Evolutionary conservation across 1,140 invertebrate species (phyloP).

Genomic region (Drosophila nannoptera): DNA sequence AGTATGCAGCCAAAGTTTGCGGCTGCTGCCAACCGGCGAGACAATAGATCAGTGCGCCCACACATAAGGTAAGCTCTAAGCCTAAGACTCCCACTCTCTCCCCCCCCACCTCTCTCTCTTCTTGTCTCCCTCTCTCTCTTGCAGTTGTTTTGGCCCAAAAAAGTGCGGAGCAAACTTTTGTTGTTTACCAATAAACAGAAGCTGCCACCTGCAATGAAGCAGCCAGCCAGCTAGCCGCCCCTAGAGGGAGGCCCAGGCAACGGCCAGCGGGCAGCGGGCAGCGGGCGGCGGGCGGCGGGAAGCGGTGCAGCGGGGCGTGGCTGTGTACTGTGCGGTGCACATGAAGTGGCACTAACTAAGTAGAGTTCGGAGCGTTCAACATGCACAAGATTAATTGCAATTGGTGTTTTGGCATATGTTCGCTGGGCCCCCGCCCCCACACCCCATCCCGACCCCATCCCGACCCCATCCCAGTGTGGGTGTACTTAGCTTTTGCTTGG

Average conservation of each 20-base stretch:
- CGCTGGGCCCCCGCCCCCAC: slow-evolving; percentile 18
- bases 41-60: slow-evolving; percentile 67
- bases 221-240: background rate
- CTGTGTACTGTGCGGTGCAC: background rate
- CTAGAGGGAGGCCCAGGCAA: no score
- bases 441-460: background rate
- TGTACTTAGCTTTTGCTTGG: slow-evolving; percentile 22
- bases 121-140: background rate
- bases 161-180: slow-evolving; percentile 57
- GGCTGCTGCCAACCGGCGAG: slow-evolving; percentile 44
- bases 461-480: background rate
- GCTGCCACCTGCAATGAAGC: slow-evolving; percentile 47
- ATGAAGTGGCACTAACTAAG: background rate
- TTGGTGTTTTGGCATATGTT: slow-evolving; percentile 77
- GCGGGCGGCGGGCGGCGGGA: background rate
- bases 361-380: slow-evolving; percentile 30
- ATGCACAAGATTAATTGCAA: slow-evolving; percentile 77
- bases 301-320: background rate
- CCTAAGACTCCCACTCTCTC: background rate
- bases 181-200: slow-evolving; percentile 68
- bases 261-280: background rate
- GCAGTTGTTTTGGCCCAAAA: slow-evolving; percentile 22
- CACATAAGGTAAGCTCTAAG: slow-evolving; percentile 30
- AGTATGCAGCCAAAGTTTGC: slow-evolving; percentile 67
- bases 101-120: background rate